Conservation (phyloP, 1,140 invertebrate genomes). For the Sipha flava region DNA sequence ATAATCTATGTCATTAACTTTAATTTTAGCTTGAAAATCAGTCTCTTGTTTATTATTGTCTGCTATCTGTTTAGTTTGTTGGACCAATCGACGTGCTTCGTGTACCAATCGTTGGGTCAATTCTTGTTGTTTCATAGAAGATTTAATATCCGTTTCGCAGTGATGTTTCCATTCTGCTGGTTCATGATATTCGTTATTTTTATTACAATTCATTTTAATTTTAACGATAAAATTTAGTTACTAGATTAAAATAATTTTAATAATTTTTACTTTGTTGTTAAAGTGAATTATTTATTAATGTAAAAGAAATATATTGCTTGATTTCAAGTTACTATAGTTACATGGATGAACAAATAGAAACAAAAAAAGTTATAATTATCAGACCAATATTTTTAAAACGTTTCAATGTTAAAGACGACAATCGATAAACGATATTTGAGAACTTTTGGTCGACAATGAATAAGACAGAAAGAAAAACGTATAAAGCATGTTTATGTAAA, state of each 20-base stretch:
- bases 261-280: not conserved
- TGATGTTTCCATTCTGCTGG: slow-evolving; percentile 63
- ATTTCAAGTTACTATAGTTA: slow-evolving; percentile 7
- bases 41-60: slow-evolving; percentile 60
- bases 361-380: too few species aligned
- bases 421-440: too few species aligned
- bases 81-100: slow-evolving; percentile 54
- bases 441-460: too few species aligned
- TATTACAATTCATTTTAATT: not conserved
- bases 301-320: slow-evolving; percentile 5
- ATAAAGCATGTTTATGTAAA: too few species aligned
- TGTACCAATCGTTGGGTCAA: slow-evolving; percentile 59
- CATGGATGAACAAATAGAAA: not conserved
- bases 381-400: too few species aligned
- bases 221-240: not conserved
- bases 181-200: slow-evolving; percentile 42
- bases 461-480: too few species aligned
- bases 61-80: slow-evolving; percentile 56
- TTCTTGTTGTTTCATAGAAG: slow-evolving; percentile 61
- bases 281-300: too few species aligned
- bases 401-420: too few species aligned
- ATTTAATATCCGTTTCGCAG: slow-evolving; percentile 54
- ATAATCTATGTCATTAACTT: slow-evolving; percentile 72
- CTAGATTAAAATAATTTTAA: not conserved
- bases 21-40: slow-evolving; percentile 63